Conservation (phyloP, 2,113 vertebrate species). For the Glaucidium brasilianum region DNA sequence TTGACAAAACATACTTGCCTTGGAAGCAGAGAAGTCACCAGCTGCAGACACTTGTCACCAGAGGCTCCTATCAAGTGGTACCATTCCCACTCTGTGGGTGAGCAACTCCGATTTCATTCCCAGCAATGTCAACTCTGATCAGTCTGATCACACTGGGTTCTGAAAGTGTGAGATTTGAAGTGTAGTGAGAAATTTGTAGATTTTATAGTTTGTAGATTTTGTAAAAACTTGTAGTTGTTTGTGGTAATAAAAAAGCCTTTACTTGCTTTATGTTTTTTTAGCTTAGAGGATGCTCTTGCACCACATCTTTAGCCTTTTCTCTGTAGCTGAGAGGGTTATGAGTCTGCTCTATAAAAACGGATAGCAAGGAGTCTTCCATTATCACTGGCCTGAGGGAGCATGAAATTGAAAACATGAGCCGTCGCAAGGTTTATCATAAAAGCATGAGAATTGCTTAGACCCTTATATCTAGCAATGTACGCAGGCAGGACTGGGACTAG, state of each 20-base stretch:
- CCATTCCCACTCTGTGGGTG: neutral
- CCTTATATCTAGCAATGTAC: neutral
- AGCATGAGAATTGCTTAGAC: neutral
- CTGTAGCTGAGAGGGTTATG: neutral
- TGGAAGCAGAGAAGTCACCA: neutral
- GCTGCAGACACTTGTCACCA: neutral
- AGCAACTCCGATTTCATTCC: accelerated
- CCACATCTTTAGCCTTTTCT: neutral
- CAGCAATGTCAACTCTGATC: neutral
- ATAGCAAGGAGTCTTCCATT: neutral
- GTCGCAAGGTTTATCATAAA: neutral
- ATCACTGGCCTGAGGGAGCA: slow-evolving; percentile 2
- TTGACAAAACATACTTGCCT: neutral
- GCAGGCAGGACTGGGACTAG: neutral
- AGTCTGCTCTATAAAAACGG: neutral
- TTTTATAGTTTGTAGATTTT: neutral
- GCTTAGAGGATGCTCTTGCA: neutral
- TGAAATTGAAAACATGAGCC: neutral
- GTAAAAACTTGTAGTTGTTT: neutral
- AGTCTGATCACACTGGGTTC: neutral
- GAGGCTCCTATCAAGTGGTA: neutral
- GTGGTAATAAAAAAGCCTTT: neutral
- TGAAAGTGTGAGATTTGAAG: neutral
- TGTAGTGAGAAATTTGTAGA: neutral
- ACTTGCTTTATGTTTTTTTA: neutral